phyloP scores from a whole-genome alignment of 2,113 vertebrate species.

The Leptosomus discolor region DNA sequence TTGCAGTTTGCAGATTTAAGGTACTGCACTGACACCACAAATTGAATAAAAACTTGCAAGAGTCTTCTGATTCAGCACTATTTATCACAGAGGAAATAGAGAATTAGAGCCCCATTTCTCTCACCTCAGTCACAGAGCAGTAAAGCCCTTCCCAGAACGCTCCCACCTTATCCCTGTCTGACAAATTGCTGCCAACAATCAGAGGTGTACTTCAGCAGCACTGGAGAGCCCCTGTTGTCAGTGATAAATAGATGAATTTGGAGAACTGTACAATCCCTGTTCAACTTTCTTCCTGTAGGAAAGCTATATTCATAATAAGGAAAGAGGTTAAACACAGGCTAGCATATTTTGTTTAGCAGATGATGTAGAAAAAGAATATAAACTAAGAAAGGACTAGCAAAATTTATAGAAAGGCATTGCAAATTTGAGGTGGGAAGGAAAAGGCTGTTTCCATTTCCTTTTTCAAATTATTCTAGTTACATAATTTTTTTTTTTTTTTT shows the following conservation, averaged over 20 bases:
- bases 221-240: background rate
- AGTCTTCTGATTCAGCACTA: conserved; percentile 46
- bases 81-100: conserved; percentile 1
- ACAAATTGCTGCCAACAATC: background rate
- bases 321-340: background rate
- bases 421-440: background rate
- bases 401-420: background rate
- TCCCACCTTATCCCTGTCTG: background rate
- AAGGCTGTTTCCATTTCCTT: background rate
- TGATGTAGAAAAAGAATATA: background rate
- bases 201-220: background rate
- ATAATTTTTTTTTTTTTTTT: background rate
- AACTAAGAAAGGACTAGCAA: background rate
- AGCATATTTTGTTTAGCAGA: background rate
- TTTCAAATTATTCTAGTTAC: background rate
- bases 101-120: background rate
- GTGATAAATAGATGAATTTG: background rate
- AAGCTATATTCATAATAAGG: background rate
- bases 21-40: background rate
- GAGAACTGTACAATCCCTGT: background rate
- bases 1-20: background rate
- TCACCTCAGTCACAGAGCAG: background rate
- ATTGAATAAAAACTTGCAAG: conserved; percentile 28
- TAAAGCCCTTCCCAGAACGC: background rate
- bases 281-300: background rate